These are phyloP conservation scores for Vespertilio murinus DNA, from an alignment of 2,797 vertebrate species.

Conservation along the genomic window DNA sequence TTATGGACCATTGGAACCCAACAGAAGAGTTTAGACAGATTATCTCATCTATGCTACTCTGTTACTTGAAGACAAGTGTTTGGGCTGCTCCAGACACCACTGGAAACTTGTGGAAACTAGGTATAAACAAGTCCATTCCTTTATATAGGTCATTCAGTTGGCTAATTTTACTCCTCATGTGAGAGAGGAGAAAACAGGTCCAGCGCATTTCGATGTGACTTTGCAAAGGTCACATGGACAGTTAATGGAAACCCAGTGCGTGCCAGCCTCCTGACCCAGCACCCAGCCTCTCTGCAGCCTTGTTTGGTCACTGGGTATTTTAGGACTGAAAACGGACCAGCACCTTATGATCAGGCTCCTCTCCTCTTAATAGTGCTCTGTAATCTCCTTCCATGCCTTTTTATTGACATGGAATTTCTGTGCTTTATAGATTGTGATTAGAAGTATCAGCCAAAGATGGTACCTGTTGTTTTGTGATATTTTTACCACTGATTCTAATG, in stretches of 20 bases:
- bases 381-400: not conserved
- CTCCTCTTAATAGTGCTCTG: not conserved
- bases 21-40: conserved; percentile 1
- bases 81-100: not conserved
- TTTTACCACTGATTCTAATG: conserved; percentile 31
- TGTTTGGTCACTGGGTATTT: not conserved
- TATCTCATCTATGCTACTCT: not conserved
- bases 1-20: not conserved
- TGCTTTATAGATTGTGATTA: conserved; percentile 73
- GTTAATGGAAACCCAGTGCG: not conserved
- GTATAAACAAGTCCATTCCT: not conserved
- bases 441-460: conserved; percentile 84
- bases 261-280: not conserved
- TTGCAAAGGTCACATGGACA: not conserved
- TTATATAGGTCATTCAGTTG: not conserved
- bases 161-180: not conserved
- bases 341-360: not conserved
- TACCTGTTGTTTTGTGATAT: conserved; percentile 70
- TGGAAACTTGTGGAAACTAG: conserved; percentile 20
- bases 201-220: not conserved
- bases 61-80: conserved; percentile 7
- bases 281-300: not conserved
- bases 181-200: not conserved
- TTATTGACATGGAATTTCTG: conserved; percentile 26
- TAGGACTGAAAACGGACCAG: conserved; percentile 16